Conservation (phyloP, 2,797 vertebrate species). For the Poecilia gillii region DNA sequence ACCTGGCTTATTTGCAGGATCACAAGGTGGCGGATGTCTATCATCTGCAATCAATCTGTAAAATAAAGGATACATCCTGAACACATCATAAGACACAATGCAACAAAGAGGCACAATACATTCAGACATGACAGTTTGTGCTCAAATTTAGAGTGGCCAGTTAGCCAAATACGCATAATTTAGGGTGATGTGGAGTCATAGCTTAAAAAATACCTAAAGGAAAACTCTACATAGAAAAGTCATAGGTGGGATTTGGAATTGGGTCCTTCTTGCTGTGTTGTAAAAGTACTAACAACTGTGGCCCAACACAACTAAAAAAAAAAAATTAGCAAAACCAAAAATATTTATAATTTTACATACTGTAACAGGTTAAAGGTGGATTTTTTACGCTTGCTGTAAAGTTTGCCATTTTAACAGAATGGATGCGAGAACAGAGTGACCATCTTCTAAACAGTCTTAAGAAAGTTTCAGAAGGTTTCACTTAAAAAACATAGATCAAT, state of each 20-base stretch:
- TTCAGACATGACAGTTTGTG: too few relatives aligned
- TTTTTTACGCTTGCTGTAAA: neutral
- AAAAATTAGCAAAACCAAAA: too few relatives aligned
- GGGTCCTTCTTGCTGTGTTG: neutral
- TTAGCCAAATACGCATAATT: neutral
- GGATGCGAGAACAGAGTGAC: neutral
- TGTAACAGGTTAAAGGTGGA: neutral
- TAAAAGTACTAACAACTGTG: neutral
- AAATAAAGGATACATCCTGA: neutral
- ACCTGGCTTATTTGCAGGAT: neutral
- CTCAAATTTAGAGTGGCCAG: neutral
- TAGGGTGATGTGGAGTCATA: too few relatives aligned
- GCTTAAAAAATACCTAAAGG: too few relatives aligned
- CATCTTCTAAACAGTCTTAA: neutral
- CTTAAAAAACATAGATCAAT: neutral
- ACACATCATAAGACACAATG: neutral
- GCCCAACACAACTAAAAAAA: neutral
- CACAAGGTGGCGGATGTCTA: neutral
- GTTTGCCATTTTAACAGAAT: neutral
- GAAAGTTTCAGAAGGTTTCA: neutral
- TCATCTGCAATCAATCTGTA: neutral
- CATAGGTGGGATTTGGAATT: too few relatives aligned
- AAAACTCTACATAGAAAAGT: too few relatives aligned
- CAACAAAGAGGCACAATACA: too few relatives aligned
- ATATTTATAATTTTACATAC: neutral